Evolutionary conservation across 2,888 invertebrate species (phyloP), one percentile per base, ranked within the genome.

Genomic region (Oasisia sp.): DNA sequence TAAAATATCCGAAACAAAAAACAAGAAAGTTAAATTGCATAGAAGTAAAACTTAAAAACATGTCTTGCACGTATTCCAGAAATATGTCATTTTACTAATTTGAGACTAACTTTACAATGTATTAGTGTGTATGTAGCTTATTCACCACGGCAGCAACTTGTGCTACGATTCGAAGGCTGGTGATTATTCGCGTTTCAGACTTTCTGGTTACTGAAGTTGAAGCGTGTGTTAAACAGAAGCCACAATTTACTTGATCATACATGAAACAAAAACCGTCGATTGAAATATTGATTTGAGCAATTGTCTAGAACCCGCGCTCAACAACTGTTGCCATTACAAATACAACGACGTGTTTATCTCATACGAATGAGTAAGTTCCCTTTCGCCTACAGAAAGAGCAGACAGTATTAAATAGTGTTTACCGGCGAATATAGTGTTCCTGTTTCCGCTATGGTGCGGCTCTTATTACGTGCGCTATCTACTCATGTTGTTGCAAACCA

Each of bases 1-100:
- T 74, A n/a, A 74, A 74, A 74, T 74, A 74, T 74, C 74, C 74
- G n/a, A 74, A 74, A 74, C n/a, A 74, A 74, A 74, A 19, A 74
- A 38, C 38, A 38, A 19, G 74, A 74, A 74, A 74, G 74, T 74
- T 74, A 74, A 74, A 19, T 27, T 74, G 14, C 74, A 74, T n/a
- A 74, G 74, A 74, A 74, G 74, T 74, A 74, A 74, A 74, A 74
- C 74, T 74, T 9, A 50, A 50, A 74, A 74, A 74, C 74, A 74
- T 27, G 74, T 74, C 74, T 27, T 74, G 74, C 74, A 27, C 74
- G 14, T 27, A 74, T 19, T 74, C 27, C 74, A 74, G 74, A 74
- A 74, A 3, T 74, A 74, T 74, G n/a, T 0, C 74, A 27, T 74
- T 19, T 7, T 74, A n/a, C n/a, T 27, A n/a, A 74, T 14, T 74